A percentile compares a stretch with the other conserved stretches of the same genome.
Evolutionary conservation across 2,888 invertebrate species (phyloP).

Genomic region (Mongoloraphidia duomilia): DNA sequence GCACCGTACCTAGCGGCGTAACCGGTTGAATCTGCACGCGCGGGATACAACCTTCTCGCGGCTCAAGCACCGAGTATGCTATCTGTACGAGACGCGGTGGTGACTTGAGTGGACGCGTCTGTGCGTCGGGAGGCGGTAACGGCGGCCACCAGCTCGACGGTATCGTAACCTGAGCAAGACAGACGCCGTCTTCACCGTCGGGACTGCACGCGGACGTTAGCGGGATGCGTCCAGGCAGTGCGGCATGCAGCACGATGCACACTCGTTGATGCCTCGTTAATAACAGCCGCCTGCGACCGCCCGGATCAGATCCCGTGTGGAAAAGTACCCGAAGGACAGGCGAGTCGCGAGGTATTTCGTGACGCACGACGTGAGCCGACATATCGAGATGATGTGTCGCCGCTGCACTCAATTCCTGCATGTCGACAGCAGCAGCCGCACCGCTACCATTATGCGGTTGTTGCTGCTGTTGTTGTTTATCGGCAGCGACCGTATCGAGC

Average conservation of each 20-base stretch:
- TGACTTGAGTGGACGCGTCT: slow-evolving; percentile 38
- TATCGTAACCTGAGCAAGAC: slow-evolving; percentile 74
- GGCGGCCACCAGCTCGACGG: slow-evolving; percentile 89
- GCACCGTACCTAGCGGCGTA: slow-evolving; percentile 42
- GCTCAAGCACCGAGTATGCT: slow-evolving; percentile 80
- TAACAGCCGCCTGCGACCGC: slow-evolving; percentile 53
- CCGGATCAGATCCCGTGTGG: slow-evolving; percentile 77
- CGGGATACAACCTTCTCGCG: slow-evolving; percentile 61
- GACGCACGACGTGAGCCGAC: slow-evolving; percentile 85
- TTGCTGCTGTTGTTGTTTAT: slow-evolving; percentile 15
- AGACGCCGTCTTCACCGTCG: slow-evolving; percentile 83
- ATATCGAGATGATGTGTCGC: slow-evolving; percentile 72
- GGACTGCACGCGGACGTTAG: slow-evolving; percentile 86
- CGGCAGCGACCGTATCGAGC: slow-evolving; percentile 42
- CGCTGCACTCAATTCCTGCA: slow-evolving; percentile 46
- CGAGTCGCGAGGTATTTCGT: slow-evolving; percentile 72
- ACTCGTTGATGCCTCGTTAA: slow-evolving; percentile 53
- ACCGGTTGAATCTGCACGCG: slow-evolving; percentile 51
- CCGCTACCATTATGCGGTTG: slow-evolving; percentile 9
- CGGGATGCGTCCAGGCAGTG: slow-evolving; percentile 39
- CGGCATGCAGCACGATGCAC: slow-evolving; percentile 68
- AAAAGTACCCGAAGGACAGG: slow-evolving; percentile 87
- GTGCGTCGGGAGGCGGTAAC: slow-evolving; percentile 45
- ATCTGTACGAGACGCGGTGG: slow-evolving; percentile 66
- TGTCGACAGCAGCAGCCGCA: slow-evolving; percentile 29